Conservation (phyloP, 2,797 vertebrate genomes). For the Podargus strigoides region DNA sequence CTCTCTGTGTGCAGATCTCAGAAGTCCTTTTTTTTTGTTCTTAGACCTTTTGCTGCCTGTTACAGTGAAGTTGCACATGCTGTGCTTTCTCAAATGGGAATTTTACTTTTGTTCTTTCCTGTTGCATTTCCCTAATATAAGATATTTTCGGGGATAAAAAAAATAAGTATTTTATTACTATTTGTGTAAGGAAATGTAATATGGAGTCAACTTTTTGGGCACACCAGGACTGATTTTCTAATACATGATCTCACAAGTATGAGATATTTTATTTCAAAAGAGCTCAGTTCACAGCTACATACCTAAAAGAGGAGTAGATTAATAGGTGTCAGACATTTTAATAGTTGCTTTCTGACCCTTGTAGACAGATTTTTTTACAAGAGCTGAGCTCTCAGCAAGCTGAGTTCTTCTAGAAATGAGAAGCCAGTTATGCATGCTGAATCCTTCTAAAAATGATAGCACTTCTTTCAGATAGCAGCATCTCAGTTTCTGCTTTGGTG, state of each 20-base stretch:
- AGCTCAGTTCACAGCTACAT: constrained; percentile 12
- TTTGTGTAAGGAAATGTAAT: constrained; percentile 3
- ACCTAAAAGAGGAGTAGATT: constrained; percentile 15
- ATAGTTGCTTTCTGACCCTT: constrained; percentile 29
- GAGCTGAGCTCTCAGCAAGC: neutral
- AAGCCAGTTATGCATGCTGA: neutral
- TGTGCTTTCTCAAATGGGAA: constrained; percentile 21
- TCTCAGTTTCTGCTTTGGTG: neutral
- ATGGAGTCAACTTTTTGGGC: neutral
- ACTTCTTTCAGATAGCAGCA: neutral
- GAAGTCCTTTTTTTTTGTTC: constrained; percentile 33
- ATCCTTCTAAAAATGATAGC: neutral
- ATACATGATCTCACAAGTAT: constrained; percentile 5
- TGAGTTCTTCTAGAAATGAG: neutral
- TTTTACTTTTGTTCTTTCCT: constrained; percentile 37
- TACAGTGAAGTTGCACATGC: constrained; percentile 7
- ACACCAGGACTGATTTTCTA: neutral
- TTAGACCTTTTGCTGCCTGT: constrained; percentile 41
- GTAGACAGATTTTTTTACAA: constrained; percentile 8
- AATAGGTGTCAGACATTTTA: constrained; percentile 29
- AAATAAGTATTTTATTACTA: neutral
- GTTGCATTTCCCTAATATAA: constrained; percentile 40
- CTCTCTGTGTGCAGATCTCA: constrained; percentile 18
- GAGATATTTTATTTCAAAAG: constrained; percentile 43
- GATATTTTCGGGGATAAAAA: neutral